These are phyloP conservation scores for Ceratina calcarata DNA, from an alignment of 1,140 invertebrate species.

Conservation along the genomic window DNA sequence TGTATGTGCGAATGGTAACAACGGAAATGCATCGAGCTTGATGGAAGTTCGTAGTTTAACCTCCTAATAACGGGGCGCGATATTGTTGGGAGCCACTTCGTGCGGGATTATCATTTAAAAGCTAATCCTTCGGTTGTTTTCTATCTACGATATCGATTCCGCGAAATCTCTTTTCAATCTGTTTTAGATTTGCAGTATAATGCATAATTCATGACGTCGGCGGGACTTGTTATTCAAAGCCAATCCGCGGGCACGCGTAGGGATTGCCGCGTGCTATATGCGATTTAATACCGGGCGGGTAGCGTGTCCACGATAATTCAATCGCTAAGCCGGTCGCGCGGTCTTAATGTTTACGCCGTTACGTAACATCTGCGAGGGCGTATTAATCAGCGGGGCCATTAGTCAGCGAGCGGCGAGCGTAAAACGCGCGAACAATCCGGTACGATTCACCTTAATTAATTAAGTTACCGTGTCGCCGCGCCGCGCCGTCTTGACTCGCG, in stretches of 20 bases:
- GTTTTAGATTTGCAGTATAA: slow-evolving; percentile 40
- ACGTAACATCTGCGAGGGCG: slow-evolving; percentile 49
- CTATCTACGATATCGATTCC: slow-evolving; percentile 6
- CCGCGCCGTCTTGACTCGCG: background rate
- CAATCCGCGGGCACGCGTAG: background rate
- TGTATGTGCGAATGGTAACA: background rate
- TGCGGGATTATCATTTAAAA: background rate
- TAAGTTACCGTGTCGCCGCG: slow-evolving; percentile 26
- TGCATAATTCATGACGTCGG: slow-evolving; percentile 48
- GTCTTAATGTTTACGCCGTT: slow-evolving; percentile 50
- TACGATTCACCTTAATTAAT: slow-evolving; percentile 55
- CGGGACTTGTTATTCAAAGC: slow-evolving; percentile 46
- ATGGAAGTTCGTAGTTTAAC: background rate
- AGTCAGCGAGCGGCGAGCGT: slow-evolving; percentile 45
- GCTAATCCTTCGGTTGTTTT: slow-evolving; percentile 1
- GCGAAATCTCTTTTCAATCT: slow-evolving; percentile 43
- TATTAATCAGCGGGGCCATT: slow-evolving; percentile 55
- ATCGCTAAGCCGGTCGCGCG: slow-evolving; percentile 1
- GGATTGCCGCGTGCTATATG: background rate
- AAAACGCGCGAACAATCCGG: slow-evolving; percentile 48
- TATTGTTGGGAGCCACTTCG: background rate
- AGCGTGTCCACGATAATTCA: slow-evolving; percentile 39
- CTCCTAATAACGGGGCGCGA: too few species aligned
- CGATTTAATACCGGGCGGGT: slow-evolving; percentile 40
- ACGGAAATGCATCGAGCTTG: background rate